These are phyloP conservation scores for Drosophila rufa DNA, from an alignment of 1,140 invertebrate genomes.

Conservation along the genomic window DNA sequence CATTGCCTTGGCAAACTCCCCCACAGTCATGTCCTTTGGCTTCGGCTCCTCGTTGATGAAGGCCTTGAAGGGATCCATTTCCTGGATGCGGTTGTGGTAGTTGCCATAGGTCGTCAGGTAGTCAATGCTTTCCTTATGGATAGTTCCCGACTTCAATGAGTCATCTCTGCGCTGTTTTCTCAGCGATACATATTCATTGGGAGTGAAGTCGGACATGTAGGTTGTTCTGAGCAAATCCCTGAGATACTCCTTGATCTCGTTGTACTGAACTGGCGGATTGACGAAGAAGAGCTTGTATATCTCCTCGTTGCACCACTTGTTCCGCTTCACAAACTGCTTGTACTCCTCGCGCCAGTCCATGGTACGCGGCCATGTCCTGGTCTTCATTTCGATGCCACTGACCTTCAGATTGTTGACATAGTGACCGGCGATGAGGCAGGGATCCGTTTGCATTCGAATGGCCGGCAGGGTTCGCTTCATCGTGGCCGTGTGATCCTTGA, in stretches of 20 bases:
- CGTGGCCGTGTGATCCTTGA: conserved; percentile 33
- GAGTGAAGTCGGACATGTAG: conserved; percentile 63
- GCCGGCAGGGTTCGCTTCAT: not conserved
- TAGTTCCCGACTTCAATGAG: not conserved
- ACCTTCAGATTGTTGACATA: conserved; percentile 65
- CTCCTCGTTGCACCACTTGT: conserved; percentile 68
- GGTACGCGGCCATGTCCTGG: conserved; percentile 58
- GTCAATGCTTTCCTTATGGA: conserved; percentile 8
- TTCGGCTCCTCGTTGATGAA: conserved; percentile 12
- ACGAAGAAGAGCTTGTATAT: conserved; percentile 67
- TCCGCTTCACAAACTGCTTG: conserved; percentile 50
- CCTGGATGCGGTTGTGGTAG: conserved; percentile 61
- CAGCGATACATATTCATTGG: conserved; percentile 44
- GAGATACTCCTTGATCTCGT: conserved; percentile 40
- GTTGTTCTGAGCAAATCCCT: conserved; percentile 50
- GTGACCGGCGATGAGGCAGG: conserved; percentile 54
- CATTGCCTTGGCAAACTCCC: conserved; percentile 46
- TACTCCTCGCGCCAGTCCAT: conserved; percentile 74
- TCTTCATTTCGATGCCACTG: conserved; percentile 23
- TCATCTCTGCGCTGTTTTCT: conserved; percentile 13
- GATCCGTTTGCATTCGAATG: conserved; percentile 51
- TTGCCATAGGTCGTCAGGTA: conserved; percentile 70
- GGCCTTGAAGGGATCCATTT: conserved; percentile 26
- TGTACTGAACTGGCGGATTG: conserved; percentile 46
- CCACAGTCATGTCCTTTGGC: conserved; percentile 25